A percentile compares a stretch with the other conserved stretches of the same genome.
phyloP scores from a whole-genome alignment of 2,113 vertebrate species.

The Camelus bactrianus region DNA sequence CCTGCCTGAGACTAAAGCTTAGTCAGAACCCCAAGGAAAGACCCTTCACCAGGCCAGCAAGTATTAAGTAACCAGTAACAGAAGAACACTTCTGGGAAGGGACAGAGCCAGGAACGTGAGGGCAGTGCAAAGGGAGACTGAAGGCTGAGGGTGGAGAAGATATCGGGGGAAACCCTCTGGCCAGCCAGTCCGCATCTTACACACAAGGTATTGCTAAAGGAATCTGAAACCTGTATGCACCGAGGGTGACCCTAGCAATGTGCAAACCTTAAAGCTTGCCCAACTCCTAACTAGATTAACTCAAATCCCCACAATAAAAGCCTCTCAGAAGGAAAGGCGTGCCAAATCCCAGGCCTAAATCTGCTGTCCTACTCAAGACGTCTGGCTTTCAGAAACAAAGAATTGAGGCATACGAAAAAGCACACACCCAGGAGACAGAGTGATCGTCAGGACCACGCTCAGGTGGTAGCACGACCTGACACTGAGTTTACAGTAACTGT shows the following conservation, averaged over 20 bases:
- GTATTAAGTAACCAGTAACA: not conserved
- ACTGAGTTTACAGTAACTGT: constrained; percentile 4
- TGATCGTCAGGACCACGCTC: not conserved
- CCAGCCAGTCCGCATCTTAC: not conserved
- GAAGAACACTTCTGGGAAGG: not conserved
- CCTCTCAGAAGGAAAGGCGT: not conserved
- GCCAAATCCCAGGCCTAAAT: not conserved
- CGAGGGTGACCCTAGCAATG: not conserved
- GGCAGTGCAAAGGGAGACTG: not conserved
- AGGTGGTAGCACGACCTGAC: not conserved
- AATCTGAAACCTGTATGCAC: not conserved
- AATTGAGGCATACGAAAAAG: not conserved
- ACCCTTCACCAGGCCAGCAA: not conserved
- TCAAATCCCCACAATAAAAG: constrained; percentile 1
- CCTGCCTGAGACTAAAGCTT: not conserved
- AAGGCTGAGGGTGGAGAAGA: not conserved
- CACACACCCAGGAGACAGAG: not conserved
- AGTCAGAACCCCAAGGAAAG: not conserved
- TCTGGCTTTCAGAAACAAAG: constrained; percentile 20
- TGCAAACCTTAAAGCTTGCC: not conserved
- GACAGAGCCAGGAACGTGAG: not conserved
- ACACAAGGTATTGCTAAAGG: not conserved
- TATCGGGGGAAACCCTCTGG: not conserved
- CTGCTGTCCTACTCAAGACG: not conserved
- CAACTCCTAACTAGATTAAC: not conserved